Conservation (phyloP, 2,888 invertebrate species). For the Hyposoter dolosus region DNA sequence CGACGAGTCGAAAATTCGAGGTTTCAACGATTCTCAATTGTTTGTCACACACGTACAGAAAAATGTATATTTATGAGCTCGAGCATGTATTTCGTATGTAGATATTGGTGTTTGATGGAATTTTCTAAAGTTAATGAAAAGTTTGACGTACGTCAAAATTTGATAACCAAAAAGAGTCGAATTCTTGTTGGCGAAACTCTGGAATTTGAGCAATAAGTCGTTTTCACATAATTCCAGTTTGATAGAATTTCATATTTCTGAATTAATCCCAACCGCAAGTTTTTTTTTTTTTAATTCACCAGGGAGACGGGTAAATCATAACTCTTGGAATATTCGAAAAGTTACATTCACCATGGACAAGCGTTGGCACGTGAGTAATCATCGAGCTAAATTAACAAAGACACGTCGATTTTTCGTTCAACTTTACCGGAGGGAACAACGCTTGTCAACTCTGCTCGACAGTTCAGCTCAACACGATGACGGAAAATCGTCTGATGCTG, state of each 20-base stretch:
- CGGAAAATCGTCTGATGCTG: conserved; percentile 60
- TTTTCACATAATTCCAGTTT: not conserved
- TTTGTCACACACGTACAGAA: not conserved
- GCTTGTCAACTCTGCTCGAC: conserved; percentile 23
- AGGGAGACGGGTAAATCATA: not conserved
- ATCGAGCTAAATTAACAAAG: conserved; percentile 6
- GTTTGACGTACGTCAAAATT: conserved; percentile 62
- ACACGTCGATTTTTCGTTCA: conserved; percentile 45
- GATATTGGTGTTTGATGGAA: conserved; percentile 50
- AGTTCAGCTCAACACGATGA: conserved; percentile 58
- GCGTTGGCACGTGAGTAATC: conserved; percentile 66
- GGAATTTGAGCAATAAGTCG: conserved; percentile 5
- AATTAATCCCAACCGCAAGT: not conserved
- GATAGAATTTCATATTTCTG: not conserved
- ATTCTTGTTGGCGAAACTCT: conserved; percentile 10
- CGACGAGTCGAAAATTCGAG: not conserved
- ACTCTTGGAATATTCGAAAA: conserved; percentile 69
- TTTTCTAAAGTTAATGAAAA: conserved; percentile 58
- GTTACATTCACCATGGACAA: conserved; percentile 72
- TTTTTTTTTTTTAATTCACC: not conserved
- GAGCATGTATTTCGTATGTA: conserved; percentile 4
- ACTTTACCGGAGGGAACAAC: conserved; percentile 41
- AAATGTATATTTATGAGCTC: not conserved
- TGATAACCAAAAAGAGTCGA: conserved; percentile 40
- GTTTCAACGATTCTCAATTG: conserved; percentile 31